phyloP scores from a whole-genome alignment of 2,888 invertebrate species.

The Trisateles emortualis region DNA sequence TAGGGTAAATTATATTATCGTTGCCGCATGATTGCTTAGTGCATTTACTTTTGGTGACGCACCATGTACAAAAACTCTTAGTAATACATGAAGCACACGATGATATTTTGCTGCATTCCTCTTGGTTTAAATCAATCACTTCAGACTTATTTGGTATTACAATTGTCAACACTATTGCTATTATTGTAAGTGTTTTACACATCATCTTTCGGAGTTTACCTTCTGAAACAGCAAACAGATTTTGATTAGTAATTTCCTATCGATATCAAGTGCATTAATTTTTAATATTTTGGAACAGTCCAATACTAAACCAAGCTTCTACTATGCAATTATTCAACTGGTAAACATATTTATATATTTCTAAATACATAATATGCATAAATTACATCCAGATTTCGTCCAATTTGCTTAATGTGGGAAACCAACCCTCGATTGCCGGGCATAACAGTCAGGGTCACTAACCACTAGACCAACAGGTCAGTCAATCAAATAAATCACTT shows the following conservation, averaged over 20 bases:
- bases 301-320: too few relatives aligned
- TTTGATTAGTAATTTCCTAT: neutral
- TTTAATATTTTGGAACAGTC: too few relatives aligned
- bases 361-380: too few relatives aligned
- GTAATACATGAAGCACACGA: slow-evolving; percentile 68
- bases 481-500: too few relatives aligned
- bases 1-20: slow-evolving; percentile 73
- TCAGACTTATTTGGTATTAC: slow-evolving; percentile 22
- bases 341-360: too few relatives aligned
- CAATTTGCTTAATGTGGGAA: too few relatives aligned
- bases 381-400: too few relatives aligned
- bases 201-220: slow-evolving; percentile 26
- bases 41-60: slow-evolving; percentile 74
- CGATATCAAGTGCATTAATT: neutral
- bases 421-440: too few relatives aligned
- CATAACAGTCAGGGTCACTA: too few relatives aligned
- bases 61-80: slow-evolving; percentile 68
- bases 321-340: too few relatives aligned
- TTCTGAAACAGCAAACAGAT: slow-evolving; percentile 18
- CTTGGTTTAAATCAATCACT: slow-evolving; percentile 33
- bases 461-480: too few relatives aligned
- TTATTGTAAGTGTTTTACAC: slow-evolving; percentile 23
- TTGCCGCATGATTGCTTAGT: slow-evolving; percentile 72
- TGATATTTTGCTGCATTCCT: slow-evolving; percentile 49
- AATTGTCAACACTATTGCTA: slow-evolving; percentile 28